Percentiles rank a stretch among this genome's conserved stretches.
phyloP scores from a whole-genome alignment of 2,888 invertebrate genomes.

The Stenoptilia bipunctidactyla region DNA sequence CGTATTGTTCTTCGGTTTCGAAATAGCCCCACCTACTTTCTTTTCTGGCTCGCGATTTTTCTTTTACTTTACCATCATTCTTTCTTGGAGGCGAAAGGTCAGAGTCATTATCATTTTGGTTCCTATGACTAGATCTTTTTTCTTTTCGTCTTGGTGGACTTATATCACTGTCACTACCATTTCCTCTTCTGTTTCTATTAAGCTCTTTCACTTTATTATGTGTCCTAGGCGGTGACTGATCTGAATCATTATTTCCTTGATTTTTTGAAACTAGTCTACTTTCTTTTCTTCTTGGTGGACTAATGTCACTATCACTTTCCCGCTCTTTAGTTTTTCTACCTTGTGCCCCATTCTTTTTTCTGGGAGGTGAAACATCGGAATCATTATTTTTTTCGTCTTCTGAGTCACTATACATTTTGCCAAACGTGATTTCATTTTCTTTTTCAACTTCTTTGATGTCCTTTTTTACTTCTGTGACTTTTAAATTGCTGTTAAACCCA shows the following conservation, averaged over 20 bases:
- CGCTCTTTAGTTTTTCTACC: slow-evolving; percentile 14
- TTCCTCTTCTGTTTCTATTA: neutral
- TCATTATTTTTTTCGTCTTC: slow-evolving; percentile 52
- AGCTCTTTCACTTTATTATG: slow-evolving; percentile 4
- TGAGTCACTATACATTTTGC: slow-evolving; percentile 64
- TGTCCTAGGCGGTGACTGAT: slow-evolving; percentile 15
- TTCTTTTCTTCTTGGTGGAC: slow-evolving; percentile 32
- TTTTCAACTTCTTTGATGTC: slow-evolving; percentile 45
- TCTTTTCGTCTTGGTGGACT: slow-evolving; percentile 30
- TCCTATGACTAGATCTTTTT: slow-evolving; percentile 2
- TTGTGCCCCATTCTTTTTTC: slow-evolving; percentile 13
- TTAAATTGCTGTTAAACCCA: slow-evolving; percentile 56
- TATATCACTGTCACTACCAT: slow-evolving; percentile 23
- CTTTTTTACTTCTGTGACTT: slow-evolving; percentile 53
- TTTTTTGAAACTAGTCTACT: slow-evolving; percentile 9
- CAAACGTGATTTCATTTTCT: slow-evolving; percentile 55
- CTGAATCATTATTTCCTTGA: slow-evolving; percentile 10
- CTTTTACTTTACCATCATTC: slow-evolving; percentile 5
- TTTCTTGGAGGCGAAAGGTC: slow-evolving; percentile 34
- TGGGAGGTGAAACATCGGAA: slow-evolving; percentile 26
- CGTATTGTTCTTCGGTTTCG: neutral
- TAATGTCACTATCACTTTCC: slow-evolving; percentile 43
- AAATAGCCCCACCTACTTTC: neutral
- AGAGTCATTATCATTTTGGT: slow-evolving; percentile 18
- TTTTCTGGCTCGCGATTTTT: slow-evolving; percentile 7